Conservation (phyloP, 2,888 invertebrate species). For the Drosophila falleni region DNA sequence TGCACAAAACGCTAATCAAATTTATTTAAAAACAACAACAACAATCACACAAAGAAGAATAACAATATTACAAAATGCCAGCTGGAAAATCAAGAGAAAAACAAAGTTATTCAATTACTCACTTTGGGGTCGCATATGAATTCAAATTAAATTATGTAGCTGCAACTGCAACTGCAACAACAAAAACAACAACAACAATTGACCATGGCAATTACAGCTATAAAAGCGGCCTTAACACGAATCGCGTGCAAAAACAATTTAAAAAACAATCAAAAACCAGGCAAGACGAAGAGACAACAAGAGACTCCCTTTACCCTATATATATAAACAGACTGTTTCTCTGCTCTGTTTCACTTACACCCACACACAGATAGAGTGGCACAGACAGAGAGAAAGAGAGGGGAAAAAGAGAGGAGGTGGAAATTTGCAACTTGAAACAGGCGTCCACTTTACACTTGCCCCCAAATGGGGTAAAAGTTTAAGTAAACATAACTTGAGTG, state of each 20-base stretch:
- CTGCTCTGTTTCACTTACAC: conserved; percentile 36
- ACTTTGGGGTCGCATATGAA: conserved; percentile 73
- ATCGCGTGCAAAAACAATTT: conserved; percentile 83
- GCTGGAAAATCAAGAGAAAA: conserved; percentile 19
- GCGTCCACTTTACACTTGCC: conserved; percentile 74
- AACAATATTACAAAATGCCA: conserved; percentile 14
- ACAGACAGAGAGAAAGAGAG: conserved; percentile 4
- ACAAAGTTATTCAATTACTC: conserved; percentile 84
- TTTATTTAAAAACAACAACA: conserved; percentile 63
- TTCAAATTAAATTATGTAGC: conserved; percentile 79
- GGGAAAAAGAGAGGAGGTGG: background rate
- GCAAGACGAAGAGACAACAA: conserved; percentile 2
- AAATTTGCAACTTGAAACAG: conserved; percentile 41
- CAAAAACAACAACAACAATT: conserved; percentile 49
- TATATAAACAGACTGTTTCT: background rate
- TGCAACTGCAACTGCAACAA: conserved; percentile 47
- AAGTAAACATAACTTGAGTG: conserved; percentile 77
- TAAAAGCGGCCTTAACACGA: conserved; percentile 74
- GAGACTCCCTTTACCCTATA: conserved; percentile 2
- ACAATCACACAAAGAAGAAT: background rate
- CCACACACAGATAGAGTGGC: conserved; percentile 37
- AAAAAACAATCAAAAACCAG: conserved; percentile 77
- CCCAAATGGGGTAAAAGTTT: conserved; percentile 76
- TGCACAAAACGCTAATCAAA: conserved; percentile 77
- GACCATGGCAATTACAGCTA: conserved; percentile 69